A percentile compares a stretch with the other conserved stretches of the same genome.
These are phyloP conservation scores for Pangasianodon gigas DNA, from an alignment of 2,113 vertebrate species.

Conservation along the genomic window DNA sequence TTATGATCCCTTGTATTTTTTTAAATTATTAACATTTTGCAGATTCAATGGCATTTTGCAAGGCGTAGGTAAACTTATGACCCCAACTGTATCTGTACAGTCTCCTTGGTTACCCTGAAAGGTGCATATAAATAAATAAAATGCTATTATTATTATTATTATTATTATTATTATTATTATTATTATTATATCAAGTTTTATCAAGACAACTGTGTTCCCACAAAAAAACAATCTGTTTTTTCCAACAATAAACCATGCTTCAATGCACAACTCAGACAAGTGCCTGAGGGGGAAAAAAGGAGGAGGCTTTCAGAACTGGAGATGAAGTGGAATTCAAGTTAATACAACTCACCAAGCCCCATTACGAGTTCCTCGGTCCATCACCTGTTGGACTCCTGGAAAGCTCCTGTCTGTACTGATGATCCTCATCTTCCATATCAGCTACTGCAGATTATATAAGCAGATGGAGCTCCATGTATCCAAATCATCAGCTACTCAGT, in stretches of 20 bases:
- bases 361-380: not conserved
- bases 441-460: not conserved
- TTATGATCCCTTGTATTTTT: no score
- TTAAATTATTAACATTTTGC: no score
- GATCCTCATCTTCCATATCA: not conserved
- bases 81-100: not conserved
- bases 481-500: not conserved
- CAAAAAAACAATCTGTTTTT: not conserved
- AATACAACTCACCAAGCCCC: not conserved
- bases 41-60: no score
- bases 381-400: not conserved
- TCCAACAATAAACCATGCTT: not conserved
- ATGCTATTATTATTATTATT: not conserved
- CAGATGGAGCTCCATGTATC: not conserved
- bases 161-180: not conserved
- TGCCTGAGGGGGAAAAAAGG: not conserved
- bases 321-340: not conserved
- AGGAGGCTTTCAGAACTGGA: not conserved
- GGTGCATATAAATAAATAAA: not conserved
- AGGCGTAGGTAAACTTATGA: no score
- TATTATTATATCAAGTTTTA: not conserved
- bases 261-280: not conserved
- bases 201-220: not conserved
- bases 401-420: not conserved
- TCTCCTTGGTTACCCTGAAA: not conserved